Base-by-base conservation (phyloP, 2,888 invertebrate genomes). In the Lottia gigantea region DNA sequence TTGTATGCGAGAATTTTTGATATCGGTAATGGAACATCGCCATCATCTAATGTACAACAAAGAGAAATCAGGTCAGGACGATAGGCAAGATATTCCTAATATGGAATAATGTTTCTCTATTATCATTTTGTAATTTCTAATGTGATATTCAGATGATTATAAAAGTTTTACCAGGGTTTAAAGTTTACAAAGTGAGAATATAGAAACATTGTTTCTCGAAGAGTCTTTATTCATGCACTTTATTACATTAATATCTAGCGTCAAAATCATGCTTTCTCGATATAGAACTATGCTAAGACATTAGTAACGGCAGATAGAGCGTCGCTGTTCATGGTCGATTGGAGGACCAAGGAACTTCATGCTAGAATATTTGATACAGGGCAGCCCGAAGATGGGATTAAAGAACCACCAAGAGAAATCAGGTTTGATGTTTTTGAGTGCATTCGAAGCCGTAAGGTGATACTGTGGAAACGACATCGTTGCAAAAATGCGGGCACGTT, bases 1-100 rank as follows among this genome's bases (percentile, higher is more conserved):
- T 90, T 95, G 16, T 95, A 94, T 77, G 94, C 95, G 2, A 92
- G 94, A 15, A 93, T 95, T 11, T 95, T 95, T 84, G 95, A 95
- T 77, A 88, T 90, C 16, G 85, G 86, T 14, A 77, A 72, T 66
- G 77, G 78, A 11, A 46, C 71, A 31, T 71, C 71, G 1, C 67
- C 61, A 47, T 66, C 71, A 49, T 25, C 64, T 62, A 66, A 70
- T 11, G n/a, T 66, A 26, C 71, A 74, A 61, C 72, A 68, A 46
- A 67, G 46, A 31, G 79, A 80, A 71, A 80, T 80, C 70, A 79
- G 80, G 80, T 80, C 70, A 71, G 74, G 66, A 55, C 8, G 40
- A 40, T 40, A 40, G 40, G 40, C 40, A 40, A 40, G 31, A 31
- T 40, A 40, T 8, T 40, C 2, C 25, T 63, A 8, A 25, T 2